Evolutionary conservation across 1,140 invertebrate genomes (phyloP).

Genomic region (Phymastichus coffea): DNA sequence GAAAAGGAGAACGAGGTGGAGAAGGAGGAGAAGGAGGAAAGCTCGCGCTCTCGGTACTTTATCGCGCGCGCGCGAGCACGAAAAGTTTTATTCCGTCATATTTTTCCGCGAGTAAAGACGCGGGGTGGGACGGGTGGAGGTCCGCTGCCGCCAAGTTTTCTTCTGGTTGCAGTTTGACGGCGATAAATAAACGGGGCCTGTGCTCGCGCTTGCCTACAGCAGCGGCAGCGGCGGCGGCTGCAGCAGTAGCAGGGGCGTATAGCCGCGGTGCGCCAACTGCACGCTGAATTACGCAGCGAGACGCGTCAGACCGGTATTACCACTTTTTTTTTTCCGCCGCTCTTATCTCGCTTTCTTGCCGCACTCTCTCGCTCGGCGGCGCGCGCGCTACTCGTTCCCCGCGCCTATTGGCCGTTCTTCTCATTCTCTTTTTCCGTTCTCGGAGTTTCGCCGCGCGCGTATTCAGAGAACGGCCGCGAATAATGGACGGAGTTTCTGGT

Average conservation of each 20-base stretch:
- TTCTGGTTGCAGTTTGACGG: constrained; percentile 14
- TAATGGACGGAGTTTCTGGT: constrained; percentile 24
- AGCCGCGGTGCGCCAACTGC: not conserved
- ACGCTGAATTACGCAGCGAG: constrained; percentile 27
- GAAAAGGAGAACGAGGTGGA: not conserved
- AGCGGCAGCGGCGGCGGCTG: too few species aligned
- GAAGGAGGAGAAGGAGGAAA: constrained; percentile 8
- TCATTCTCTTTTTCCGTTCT: not conserved
- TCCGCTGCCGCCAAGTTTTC: not conserved
- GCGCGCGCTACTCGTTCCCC: not conserved
- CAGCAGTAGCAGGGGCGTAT: not conserved
- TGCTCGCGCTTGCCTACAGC: not conserved
- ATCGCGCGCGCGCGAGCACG: constrained; percentile 6
- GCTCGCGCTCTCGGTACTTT: constrained; percentile 12
- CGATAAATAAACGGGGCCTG: constrained; percentile 19
- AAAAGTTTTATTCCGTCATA: constrained; percentile 29
- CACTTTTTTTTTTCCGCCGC: constrained; percentile 11
- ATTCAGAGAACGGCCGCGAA: constrained; percentile 17
- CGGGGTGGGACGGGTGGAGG: not conserved
- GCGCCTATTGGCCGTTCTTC: too few species aligned
- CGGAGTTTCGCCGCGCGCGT: not conserved
- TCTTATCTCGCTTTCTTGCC: constrained; percentile 15
- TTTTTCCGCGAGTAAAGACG: constrained; percentile 12
- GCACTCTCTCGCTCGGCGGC: not conserved
- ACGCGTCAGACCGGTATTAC: constrained; percentile 28